Evolutionary conservation across 2,797 vertebrate species (phyloP).

Genomic region (Sebastes cheni): DNA sequence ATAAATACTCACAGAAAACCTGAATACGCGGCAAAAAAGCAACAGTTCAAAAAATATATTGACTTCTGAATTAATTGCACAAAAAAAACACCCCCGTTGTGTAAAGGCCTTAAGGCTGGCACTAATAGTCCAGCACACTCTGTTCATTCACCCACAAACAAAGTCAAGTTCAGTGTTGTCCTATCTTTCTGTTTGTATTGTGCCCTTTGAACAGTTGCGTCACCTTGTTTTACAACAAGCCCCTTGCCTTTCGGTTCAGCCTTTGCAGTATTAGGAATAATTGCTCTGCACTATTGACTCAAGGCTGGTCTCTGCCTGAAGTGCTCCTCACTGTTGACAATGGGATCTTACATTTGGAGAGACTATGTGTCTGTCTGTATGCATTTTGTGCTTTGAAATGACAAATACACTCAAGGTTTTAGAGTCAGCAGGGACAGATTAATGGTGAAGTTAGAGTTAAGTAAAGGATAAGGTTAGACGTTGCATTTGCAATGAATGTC

Average conservation of each 20-base stretch:
- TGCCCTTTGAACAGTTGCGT: conserved; percentile 54
- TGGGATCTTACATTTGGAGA: neutral
- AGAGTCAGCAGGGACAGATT: conserved; percentile 7
- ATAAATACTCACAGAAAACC: too few species aligned
- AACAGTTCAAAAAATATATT: too few species aligned
- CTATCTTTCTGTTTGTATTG: neutral
- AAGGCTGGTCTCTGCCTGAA: conserved; percentile 44
- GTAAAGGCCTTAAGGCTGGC: neutral
- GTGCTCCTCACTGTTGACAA: conserved; percentile 27
- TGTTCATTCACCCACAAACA: neutral
- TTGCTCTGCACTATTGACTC: conserved; percentile 63
- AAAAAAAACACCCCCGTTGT: too few species aligned
- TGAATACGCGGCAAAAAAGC: too few species aligned
- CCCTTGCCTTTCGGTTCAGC: conserved; percentile 11
- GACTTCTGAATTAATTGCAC: too few species aligned
- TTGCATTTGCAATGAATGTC: neutral
- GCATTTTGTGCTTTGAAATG: conserved; percentile 8
- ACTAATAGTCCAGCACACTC: neutral
- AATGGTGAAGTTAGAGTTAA: neutral
- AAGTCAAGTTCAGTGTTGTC: neutral
- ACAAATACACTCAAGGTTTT: neutral
- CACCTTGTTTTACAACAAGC: conserved; percentile 37
- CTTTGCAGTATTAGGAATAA: conserved; percentile 22
- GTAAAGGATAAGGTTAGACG: neutral
- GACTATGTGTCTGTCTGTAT: conserved; percentile 9